Evolutionary conservation across 2,797 vertebrate species (phyloP), one percentile per base, ranked within the genome.

Genomic region (Crypturellus tataupa): DNA sequence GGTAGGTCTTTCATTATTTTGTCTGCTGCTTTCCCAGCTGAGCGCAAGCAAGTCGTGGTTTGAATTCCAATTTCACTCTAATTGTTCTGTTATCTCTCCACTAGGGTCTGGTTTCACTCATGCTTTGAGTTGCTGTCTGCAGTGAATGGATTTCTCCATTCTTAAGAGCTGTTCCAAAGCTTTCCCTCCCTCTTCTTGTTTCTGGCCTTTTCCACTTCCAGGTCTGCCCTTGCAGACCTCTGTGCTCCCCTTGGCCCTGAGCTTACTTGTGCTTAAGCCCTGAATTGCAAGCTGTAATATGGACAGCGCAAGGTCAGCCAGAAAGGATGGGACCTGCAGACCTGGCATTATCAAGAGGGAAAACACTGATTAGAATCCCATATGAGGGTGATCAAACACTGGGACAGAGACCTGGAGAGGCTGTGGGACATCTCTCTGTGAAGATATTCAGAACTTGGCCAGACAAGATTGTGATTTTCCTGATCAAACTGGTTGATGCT

Each of bases 61-160:
- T 69, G 53, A 56, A 95, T 94, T 96, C 88, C 93, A 78, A 47
- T 70, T 88, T 77, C 40, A 5, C 90, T 86, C 27, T 68, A 93
- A 89, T 60, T 70, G 39, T 49, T 75, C 78, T 82, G 59, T 95
- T 95, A 96, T 96, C 93, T 87, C 53, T 77, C 75, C 15, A 3
- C 37, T 64, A 42, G 47, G 39, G 29, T 90, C 96, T 96, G 95
- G 75, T 96, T 96, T 96, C 84, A 49, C 93, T 96, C 96, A 93
- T 8, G 25, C 40, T 53, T 46, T 64, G 56, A 68, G 83, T 53
- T 3, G 51, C 68, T 85, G 70, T 77, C 81, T 92, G 63, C 69
- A 5, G 5, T 44, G 81, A 88, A 76, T 87, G 47, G 67, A 93
- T 70, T 46, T 49, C 44, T 94, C 73, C 9, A 0, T 70, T 20